Conservation (phyloP, 2,113 vertebrate species). For the Orthonyx spaldingii region DNA sequence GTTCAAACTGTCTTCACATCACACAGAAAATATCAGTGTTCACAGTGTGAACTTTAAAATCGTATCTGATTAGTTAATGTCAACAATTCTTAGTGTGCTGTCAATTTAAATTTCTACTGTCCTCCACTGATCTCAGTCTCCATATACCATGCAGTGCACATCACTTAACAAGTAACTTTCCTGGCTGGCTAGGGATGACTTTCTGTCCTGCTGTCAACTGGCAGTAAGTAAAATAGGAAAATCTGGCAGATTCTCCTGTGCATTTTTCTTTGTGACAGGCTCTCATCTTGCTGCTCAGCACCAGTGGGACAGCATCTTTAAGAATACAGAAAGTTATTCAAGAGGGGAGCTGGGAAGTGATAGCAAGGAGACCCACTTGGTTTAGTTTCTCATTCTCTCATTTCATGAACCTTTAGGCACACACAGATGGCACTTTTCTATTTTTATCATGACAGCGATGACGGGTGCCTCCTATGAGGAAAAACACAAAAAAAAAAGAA, state of each 20-base stretch:
- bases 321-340: neutral
- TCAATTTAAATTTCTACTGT: neutral
- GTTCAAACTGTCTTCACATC: conserved; percentile 43
- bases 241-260: neutral
- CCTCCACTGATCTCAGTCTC: neutral
- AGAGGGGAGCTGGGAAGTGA: neutral
- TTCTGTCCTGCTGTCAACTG: neutral
- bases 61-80: conserved; percentile 22
- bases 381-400: neutral
- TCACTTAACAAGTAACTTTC: neutral
- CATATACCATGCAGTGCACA: neutral
- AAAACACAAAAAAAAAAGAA: neutral
- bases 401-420: neutral
- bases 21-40: conserved; percentile 34
- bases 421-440: neutral
- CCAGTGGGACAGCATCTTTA: neutral
- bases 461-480: neutral
- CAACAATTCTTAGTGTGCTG: neutral
- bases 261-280: neutral
- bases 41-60: conserved; percentile 50
- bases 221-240: neutral
- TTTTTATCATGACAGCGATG: neutral
- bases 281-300: neutral
- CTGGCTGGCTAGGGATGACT: neutral
- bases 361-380: neutral